Conservation (phyloP, 2,113 vertebrate species). For the Mesocricetus auratus region DNA sequence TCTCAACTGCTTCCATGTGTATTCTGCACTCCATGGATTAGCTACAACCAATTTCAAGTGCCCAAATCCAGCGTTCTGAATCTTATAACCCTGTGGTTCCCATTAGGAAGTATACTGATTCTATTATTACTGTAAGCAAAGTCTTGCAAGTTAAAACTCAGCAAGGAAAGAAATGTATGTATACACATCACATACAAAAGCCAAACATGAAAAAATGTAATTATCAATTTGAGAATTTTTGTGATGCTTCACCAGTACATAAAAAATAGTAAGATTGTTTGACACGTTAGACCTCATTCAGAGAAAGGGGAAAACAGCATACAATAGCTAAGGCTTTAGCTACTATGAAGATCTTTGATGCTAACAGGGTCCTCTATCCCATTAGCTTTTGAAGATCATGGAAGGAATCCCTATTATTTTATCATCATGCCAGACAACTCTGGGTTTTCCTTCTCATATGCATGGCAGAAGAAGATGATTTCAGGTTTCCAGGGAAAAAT, state of each 20-base stretch:
- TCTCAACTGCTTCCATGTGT: slow-evolving; percentile 24
- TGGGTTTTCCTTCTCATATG: slow-evolving; percentile 34
- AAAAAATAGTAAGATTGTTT: background rate
- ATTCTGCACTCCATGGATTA: slow-evolving; percentile 28
- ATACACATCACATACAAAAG: background rate
- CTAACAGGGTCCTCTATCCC: background rate
- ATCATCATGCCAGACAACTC: background rate
- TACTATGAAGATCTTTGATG: slow-evolving; percentile 53
- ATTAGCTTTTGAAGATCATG: background rate
- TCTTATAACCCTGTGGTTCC: slow-evolving; percentile 7
- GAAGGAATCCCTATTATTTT: slow-evolving; percentile 27
- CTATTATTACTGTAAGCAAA: slow-evolving; percentile 30
- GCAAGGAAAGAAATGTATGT: background rate
- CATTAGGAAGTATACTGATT: slow-evolving; percentile 51
- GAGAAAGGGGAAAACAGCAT: slow-evolving; percentile 42
- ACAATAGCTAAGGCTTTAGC: slow-evolving; percentile 36
- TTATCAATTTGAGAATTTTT: slow-evolving; percentile 17
- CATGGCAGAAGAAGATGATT: slow-evolving; percentile 35
- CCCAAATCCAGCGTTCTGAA: background rate
- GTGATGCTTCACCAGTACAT: background rate
- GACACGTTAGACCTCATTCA: background rate
- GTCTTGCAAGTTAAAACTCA: slow-evolving; percentile 19
- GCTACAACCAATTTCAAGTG: slow-evolving; percentile 24
- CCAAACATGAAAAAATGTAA: slow-evolving; percentile 37
- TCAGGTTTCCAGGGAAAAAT: background rate